Base-by-base conservation (phyloP, 2,888 invertebrate genomes). In the Liopterus haemorrhoidalis region DNA sequence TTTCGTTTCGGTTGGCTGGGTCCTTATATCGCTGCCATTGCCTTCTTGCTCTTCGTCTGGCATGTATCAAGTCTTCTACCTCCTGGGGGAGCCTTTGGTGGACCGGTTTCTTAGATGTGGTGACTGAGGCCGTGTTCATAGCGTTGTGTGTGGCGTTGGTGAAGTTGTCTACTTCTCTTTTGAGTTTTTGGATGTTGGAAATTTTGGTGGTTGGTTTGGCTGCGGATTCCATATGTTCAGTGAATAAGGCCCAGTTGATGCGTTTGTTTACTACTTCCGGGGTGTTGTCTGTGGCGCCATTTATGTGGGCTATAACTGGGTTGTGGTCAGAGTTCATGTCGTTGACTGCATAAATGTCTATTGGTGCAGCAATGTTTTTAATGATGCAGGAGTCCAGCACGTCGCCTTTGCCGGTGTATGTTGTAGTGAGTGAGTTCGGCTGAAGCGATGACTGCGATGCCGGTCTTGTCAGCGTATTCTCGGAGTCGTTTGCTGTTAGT, bases 291-390 rank as follows among this genome's bases (percentile, higher is more conserved):
- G n/a, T n/a, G n/a, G n/a, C n/a, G n/a, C n/a, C n/a, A n/a, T n/a
- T n/a, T n/a, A n/a, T n/a, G n/a, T n/a, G n/a, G n/a, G n/a, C n/a
- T n/a, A n/a, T n/a, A 12, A 30, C 31, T n/a, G 31, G 31, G 12
- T 30, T 30, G 31, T 30, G 31, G 11, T 30, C 31, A n/a, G 31
- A 30, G 6, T 5, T 30, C 12, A 30, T 9, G 5, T 30, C 31
- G 8, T 30, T 8, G 12, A 30, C 9, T 8, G 31, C 12, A 12
- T 9, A n/a, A 12, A 30, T 9, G 31, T 30, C 5, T 9, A n/a
- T 9, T 12, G 8, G 12, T 6, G 12, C n/a, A 6, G 31, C 8
- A 6, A 8, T 11, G 6, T 30, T 6, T 30, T 12, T 30, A 30
- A 12, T n/a, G 5, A 30, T 12, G 11, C 12, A 9, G 12, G 8